Conservation (phyloP, 1,140 invertebrate genomes). For the Phortica variegata region DNA sequence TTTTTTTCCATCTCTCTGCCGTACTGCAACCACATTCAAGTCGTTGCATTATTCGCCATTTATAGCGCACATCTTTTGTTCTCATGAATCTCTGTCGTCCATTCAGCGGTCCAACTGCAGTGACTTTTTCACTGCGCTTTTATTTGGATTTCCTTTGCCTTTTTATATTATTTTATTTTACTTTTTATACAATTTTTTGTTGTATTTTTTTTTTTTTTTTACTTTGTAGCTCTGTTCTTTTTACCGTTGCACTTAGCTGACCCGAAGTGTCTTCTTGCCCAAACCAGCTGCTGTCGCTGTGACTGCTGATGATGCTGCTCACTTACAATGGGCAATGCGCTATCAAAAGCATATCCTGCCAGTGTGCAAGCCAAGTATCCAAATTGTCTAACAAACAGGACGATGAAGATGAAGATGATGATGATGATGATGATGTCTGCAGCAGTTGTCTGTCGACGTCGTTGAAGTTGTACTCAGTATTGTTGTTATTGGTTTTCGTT, state of each 20-base stretch:
- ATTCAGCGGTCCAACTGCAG: background rate
- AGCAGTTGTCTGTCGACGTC: background rate
- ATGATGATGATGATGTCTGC: background rate
- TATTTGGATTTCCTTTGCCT: no score
- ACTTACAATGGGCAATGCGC: no score
- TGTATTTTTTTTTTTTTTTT: background rate
- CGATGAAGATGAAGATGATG: background rate
- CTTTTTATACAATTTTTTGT: background rate
- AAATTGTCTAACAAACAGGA: slow-evolving; percentile 7
- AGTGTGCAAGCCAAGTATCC: slow-evolving; percentile 9
- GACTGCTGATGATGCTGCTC: slow-evolving; percentile 7
- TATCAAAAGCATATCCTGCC: no score
- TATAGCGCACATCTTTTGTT: slow-evolving; percentile 5
- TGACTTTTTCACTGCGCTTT: no score
- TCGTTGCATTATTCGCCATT: slow-evolving; percentile 32
- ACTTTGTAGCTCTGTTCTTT: slow-evolving; percentile 13
- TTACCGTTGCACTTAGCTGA: slow-evolving; percentile 37
- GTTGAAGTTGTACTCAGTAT: background rate
- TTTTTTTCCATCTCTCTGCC: no score
- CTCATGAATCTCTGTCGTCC: background rate
- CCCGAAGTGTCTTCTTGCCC: slow-evolving; percentile 26
- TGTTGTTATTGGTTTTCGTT: slow-evolving; percentile 1
- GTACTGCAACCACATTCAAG: no score
- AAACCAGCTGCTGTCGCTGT: slow-evolving; percentile 8
- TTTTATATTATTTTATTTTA: no score